Base-by-base conservation (phyloP, 2,797 vertebrate genomes). In the Xiphophorus birchmanni region DNA sequence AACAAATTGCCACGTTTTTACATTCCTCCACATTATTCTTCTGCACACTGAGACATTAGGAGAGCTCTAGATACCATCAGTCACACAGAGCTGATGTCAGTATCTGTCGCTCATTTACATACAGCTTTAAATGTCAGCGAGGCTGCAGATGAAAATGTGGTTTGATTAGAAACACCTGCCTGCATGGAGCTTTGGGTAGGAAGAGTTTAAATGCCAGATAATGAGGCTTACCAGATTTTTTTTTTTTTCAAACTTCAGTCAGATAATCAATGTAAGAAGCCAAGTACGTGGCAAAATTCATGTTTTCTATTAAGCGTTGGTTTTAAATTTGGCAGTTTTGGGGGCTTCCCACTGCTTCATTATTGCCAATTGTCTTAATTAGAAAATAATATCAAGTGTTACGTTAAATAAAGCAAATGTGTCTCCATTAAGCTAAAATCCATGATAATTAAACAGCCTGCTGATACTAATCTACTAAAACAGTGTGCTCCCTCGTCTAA, bases 1-100 rank as follows among this genome's bases (percentile, higher is more conserved):
- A 77, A 84, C 81, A 84, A 90, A 87, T 78, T 78, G 29, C 65
- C 4, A 23, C 79, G n/a, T 45, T 77, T 80, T 54, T 26, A 54
- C 52, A 79, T 83, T 84, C 77, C 84, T 47, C 79, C 78, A 81
- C 29, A 76, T 42, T 42, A 5, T 48, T 71, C 73, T 80, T 73
- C 18, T 76, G 79, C 72, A 75, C 73, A 67, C 21, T 45, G 42
- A 32, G 63, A 44, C 37, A 9, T 11, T 15, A 67, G 17, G 60
- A n/a, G 17, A 42, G 75, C 26, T 69, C 63, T 17, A 75, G 76
- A 67, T 48, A 71, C 44, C 73, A 54, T 73, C 67, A 80, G 23
- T 35, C 44, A 13, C 80, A 67, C 37, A 65, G 45, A 2, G 42
- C 76, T 47, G 9, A n/a, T 50, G 58, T 50, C 45, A 1, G 17